These are phyloP conservation scores for Tridacna gigas DNA, from an alignment of 2,888 invertebrate genomes.

Conservation along the genomic window DNA sequence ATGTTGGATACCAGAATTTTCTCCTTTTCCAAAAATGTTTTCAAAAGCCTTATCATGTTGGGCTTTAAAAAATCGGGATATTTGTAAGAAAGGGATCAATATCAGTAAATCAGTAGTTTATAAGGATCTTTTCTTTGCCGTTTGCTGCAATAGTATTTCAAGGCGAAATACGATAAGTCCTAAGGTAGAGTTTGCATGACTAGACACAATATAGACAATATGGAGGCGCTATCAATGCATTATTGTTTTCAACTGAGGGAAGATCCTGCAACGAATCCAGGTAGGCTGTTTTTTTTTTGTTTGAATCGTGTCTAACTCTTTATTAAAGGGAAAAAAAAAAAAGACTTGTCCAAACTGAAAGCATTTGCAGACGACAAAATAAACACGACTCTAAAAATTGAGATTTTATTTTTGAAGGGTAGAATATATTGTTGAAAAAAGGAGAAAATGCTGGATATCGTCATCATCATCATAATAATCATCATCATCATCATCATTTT, in stretches of 20 bases:
- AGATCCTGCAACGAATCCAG: constrained; percentile 9
- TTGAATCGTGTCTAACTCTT: neutral
- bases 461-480: no score
- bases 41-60: neutral
- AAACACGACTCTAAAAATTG: no score
- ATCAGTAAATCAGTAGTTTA: neutral
- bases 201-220: neutral
- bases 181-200: neutral
- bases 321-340: neutral
- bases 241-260: constrained; percentile 27
- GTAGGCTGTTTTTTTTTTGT: neutral
- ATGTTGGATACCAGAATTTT: no score
- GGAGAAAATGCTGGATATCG: no score
- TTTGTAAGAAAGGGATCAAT: neutral
- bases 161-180: neutral
- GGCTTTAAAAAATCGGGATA: neutral
- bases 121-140: no score
- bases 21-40: no score
- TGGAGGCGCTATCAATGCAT: constrained; percentile 39
- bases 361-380: no score
- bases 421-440: no score
- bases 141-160: no score
- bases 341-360: no score
- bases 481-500: no score
- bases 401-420: no score